A percentile compares a stretch with the other conserved stretches of the same genome.
These are phyloP conservation scores for Drosophila pachea DNA, from an alignment of 1,140 invertebrate species.

Conservation along the genomic window DNA sequence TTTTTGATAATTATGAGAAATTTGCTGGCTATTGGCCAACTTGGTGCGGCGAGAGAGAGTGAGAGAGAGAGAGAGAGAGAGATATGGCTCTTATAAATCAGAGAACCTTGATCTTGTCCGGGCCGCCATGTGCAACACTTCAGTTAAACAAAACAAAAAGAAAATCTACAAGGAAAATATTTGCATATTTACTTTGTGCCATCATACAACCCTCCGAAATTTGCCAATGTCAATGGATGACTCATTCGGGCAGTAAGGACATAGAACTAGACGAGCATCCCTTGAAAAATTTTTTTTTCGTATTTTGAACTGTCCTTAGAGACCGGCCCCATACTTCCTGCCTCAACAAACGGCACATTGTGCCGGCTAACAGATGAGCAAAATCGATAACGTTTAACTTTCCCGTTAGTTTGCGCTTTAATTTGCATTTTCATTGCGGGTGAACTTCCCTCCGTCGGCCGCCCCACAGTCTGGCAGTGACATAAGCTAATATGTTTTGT, in stretches of 20 bases:
- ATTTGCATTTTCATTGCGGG: conserved; percentile 29
- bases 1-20: conserved; percentile 52
- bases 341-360: conserved; percentile 60
- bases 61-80: conserved; percentile 1
- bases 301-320: conserved; percentile 3
- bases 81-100: conserved; percentile 41
- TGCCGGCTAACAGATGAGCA: conserved; percentile 31
- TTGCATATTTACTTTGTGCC: neutral
- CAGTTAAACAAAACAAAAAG: neutral
- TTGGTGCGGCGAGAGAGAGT: no score
- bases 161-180: no score
- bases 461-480: conserved; percentile 36
- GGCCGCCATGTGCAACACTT: conserved; percentile 60
- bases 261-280: conserved; percentile 25
- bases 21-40: conserved; percentile 65
- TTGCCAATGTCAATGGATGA: conserved; percentile 8
- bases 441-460: conserved; percentile 35
- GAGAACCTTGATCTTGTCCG: conserved; percentile 69
- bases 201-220: conserved; percentile 19
- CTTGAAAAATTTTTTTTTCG: no score
- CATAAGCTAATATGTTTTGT: conserved; percentile 49
- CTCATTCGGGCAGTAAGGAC: conserved; percentile 2
- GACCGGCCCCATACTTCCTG: conserved; percentile 37
- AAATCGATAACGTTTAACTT: conserved; percentile 67
- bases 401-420: conserved; percentile 53